A percentile compares a stretch with the other conserved stretches of the same genome.
phyloP scores from a whole-genome alignment of 2,888 invertebrate genomes.

The Pristionchus fissidentatus region DNA sequence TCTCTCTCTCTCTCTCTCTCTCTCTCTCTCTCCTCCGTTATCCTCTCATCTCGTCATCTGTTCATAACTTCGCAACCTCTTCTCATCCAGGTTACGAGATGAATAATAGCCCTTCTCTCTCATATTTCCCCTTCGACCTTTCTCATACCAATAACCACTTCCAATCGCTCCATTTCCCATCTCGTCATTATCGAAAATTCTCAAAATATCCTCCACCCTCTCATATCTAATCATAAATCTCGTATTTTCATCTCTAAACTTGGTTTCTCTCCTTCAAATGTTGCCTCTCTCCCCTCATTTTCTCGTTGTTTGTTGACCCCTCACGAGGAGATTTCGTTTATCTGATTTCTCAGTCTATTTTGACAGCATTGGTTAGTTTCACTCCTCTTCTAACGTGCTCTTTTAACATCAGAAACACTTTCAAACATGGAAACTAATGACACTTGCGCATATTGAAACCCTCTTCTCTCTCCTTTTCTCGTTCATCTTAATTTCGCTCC shows the following conservation, averaged over 20 bases:
- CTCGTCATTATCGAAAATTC: not conserved
- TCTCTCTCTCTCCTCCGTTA: not conserved
- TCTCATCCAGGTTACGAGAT: not conserved
- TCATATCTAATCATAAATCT: conserved; percentile 3
- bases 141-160: not conserved
- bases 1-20: not conserved
- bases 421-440: conserved; percentile 2
- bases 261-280: conserved; percentile 14
- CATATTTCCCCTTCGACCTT: not conserved
- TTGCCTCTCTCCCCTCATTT: not conserved
- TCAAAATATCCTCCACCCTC: conserved; percentile 20
- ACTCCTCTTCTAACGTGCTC: not conserved
- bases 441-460: conserved; percentile 2
- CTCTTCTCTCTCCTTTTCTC: not conserved
- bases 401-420: not conserved
- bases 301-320: not conserved
- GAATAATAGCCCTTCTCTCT: conserved; percentile 16
- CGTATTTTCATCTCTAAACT: conserved; percentile 8
- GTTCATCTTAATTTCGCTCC: not conserved
- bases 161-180: not conserved
- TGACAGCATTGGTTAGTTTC: no score
- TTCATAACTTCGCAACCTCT: conserved; percentile 22
- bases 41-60: not conserved
- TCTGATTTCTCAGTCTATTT: conserved; percentile 17
- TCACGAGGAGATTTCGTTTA: conserved; percentile 26